Conservation (phyloP, 1,140 invertebrate genomes). For the Drosophila teissieri region DNA sequence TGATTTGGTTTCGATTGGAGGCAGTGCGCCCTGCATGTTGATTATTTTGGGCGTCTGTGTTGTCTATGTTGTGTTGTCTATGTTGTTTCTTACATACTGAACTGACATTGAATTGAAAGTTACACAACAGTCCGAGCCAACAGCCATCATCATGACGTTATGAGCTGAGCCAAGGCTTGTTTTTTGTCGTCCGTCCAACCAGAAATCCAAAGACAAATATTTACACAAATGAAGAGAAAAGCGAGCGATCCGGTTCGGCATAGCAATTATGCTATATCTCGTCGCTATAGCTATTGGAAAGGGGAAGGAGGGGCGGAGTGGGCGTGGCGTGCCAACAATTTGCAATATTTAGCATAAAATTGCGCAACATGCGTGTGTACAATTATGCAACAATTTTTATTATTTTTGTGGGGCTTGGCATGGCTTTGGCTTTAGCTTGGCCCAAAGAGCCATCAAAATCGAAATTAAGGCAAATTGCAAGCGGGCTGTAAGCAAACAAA, state of each 20-base stretch:
- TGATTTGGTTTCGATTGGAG: constrained; percentile 75
- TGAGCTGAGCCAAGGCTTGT: constrained; percentile 20
- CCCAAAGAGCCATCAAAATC: constrained; percentile 41
- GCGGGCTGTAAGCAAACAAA: constrained; percentile 39
- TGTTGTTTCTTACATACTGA: constrained; percentile 2
- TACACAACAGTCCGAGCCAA: constrained; percentile 56
- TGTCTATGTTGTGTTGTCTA: too few species aligned
- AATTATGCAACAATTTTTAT: constrained; percentile 74
- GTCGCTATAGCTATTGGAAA: constrained; percentile 12
- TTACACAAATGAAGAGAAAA: constrained; percentile 46
- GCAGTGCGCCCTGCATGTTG: constrained; percentile 60
- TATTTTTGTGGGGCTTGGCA: constrained; percentile 31
- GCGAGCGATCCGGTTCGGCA: constrained; percentile 64
- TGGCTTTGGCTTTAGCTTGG: neutral
- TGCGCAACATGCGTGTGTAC: constrained; percentile 76
- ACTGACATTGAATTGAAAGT: constrained; percentile 82
- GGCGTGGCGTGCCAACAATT: constrained; percentile 73
- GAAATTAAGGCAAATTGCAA: constrained; percentile 79
- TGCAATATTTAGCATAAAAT: constrained; percentile 80
- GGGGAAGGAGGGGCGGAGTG: constrained; percentile 10
- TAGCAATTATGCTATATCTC: constrained; percentile 61
- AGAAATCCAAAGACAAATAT: constrained; percentile 75
- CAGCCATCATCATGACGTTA: constrained; percentile 13
- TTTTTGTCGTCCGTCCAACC: constrained; percentile 29
- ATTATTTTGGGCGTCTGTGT: constrained; percentile 36